phyloP scores from a whole-genome alignment of 1,140 invertebrate genomes.

The Zophobas morio region DNA sequence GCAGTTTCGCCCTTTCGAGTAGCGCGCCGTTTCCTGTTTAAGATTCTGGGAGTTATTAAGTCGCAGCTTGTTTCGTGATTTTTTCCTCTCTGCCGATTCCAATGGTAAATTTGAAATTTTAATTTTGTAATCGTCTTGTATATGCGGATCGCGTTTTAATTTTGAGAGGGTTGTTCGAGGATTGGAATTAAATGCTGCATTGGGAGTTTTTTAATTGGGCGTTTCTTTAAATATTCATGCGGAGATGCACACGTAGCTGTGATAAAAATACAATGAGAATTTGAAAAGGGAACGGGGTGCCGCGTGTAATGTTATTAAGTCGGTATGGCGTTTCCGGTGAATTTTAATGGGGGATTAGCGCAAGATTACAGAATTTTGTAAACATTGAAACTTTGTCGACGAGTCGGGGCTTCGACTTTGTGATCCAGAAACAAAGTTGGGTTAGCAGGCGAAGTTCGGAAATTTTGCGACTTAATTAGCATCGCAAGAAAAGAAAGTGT shows the following conservation, averaged over 20 bases:
- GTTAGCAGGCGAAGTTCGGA: too few species aligned
- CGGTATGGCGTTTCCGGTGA: too few species aligned
- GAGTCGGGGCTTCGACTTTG: too few species aligned
- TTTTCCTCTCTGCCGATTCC: background rate
- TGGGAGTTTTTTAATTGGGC: background rate
- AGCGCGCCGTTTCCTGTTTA: background rate
- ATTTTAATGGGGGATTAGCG: too few species aligned
- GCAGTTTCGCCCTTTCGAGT: slow-evolving; percentile 1
- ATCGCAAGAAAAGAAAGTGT: too few species aligned
- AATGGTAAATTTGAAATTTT: slow-evolving; percentile 28
- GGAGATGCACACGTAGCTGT: background rate
- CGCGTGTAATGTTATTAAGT: too few species aligned
- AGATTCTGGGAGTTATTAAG: slow-evolving; percentile 6
- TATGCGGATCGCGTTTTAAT: slow-evolving; percentile 2
- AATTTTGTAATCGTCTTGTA: slow-evolving; percentile 10
- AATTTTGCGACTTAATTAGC: too few species aligned
- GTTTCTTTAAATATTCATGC: background rate
- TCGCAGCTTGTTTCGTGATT: slow-evolving; percentile 1
- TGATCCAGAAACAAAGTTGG: too few species aligned
- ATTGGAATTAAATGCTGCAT: slow-evolving; percentile 7
- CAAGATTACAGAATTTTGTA: too few species aligned
- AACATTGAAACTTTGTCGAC: too few species aligned
- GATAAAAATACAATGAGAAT: too few species aligned
- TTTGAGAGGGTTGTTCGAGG: background rate
- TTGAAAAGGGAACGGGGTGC: too few species aligned